Conservation (phyloP, 2,888 invertebrate genomes). For the Argyresthia goedartella region DNA sequence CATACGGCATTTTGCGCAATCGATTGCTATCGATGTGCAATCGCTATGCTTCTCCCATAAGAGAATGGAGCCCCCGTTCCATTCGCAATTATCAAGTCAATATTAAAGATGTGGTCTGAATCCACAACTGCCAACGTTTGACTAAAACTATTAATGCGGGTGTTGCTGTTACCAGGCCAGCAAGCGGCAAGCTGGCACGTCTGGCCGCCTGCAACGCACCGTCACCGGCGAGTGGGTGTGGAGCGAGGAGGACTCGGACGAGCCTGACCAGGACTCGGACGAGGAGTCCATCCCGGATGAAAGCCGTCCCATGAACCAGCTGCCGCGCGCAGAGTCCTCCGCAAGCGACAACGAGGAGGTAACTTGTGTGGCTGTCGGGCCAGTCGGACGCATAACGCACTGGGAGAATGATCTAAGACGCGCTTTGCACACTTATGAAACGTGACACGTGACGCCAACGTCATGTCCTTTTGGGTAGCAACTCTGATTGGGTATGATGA, state of each 20-base stretch:
- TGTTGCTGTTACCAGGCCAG: slow-evolving; percentile 28
- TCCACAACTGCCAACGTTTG: no score
- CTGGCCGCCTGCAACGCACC: slow-evolving; percentile 86
- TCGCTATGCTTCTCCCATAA: no score
- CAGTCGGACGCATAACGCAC: slow-evolving; percentile 22
- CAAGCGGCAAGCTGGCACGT: slow-evolving; percentile 75
- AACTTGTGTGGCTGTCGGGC: no score
- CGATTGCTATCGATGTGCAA: no score
- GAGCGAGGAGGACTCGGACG: slow-evolving; percentile 84
- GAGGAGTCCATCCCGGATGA: slow-evolving; percentile 36
- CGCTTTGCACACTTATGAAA: background rate
- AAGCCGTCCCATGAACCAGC: slow-evolving; percentile 66
- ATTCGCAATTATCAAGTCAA: no score
- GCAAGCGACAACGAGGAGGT: slow-evolving; percentile 68
- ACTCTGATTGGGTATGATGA: no score
- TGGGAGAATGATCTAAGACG: background rate
- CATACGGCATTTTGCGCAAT: no score
- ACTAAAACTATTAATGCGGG: background rate
- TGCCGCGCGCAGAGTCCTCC: slow-evolving; percentile 66
- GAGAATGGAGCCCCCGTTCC: no score
- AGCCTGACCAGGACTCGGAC: slow-evolving; percentile 19
- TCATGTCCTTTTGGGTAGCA: no score
- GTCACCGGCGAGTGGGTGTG: slow-evolving; percentile 97
- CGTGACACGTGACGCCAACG: no score
- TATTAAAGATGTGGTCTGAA: no score